Percentiles rank a stretch among this genome's conserved stretches.
These are phyloP conservation scores for Melieria omissa DNA, from an alignment of 2,888 invertebrate genomes.

Conservation along the genomic window DNA sequence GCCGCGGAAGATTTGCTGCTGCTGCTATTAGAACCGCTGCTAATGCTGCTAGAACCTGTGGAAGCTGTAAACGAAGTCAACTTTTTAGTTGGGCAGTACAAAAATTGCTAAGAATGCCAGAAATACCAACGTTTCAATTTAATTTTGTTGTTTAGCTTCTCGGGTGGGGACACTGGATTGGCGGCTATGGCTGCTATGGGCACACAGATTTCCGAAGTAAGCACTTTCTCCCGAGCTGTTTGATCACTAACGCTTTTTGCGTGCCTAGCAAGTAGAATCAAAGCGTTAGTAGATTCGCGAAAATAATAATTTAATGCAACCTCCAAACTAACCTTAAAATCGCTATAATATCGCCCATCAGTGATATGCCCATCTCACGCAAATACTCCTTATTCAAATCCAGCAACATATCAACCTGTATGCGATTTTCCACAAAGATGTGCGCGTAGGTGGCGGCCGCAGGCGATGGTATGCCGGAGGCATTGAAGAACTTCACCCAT, in stretches of 20 bases:
- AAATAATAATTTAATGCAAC: neutral
- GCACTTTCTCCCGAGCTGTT: conserved; percentile 71
- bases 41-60: conserved; percentile 13
- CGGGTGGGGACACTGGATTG: conserved; percentile 45
- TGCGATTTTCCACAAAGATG: conserved; percentile 87
- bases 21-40: neutral
- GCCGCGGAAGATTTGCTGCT: conserved; percentile 23
- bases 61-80: neutral
- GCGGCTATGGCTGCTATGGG: conserved; percentile 70
- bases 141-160: conserved; percentile 44
- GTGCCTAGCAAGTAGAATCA: conserved; percentile 64
- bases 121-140: conserved; percentile 44
- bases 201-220: conserved; percentile 66
- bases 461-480: conserved; percentile 81
- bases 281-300: too few relatives aligned
- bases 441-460: conserved; percentile 86
- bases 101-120: neutral
- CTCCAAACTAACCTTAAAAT: conserved; percentile 72
- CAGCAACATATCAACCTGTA: conserved; percentile 85
- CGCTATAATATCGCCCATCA: conserved; percentile 77
- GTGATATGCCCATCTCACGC: conserved; percentile 86
- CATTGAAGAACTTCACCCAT: conserved; percentile 89
- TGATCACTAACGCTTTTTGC: conserved; percentile 73
- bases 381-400: conserved; percentile 89
- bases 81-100: neutral